Evolutionary conservation across 2,888 invertebrate species (phyloP).

Genomic region (Nomada fucata): DNA sequence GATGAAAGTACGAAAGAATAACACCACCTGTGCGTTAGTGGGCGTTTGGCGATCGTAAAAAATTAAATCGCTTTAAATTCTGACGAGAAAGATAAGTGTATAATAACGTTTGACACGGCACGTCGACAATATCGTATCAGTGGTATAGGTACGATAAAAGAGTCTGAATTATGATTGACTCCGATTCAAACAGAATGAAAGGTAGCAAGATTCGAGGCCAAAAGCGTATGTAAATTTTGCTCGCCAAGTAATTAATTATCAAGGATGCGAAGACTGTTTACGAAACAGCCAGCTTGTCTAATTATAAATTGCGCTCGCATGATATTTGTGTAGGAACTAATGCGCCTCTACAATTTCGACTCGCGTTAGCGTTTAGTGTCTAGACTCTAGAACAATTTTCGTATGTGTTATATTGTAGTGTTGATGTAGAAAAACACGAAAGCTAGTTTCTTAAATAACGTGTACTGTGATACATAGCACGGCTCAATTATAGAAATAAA

Average conservation of each 20-base stretch:
- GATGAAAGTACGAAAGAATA: not conserved
- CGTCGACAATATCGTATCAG: not conserved
- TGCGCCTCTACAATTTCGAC: conserved; percentile 31
- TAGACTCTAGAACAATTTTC: not conserved
- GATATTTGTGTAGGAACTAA: conserved; percentile 37
- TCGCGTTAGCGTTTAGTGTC: not conserved
- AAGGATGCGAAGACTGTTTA: conserved; percentile 55
- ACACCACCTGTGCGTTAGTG: not conserved
- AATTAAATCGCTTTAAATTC: too few species aligned
- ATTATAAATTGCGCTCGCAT: conserved; percentile 46
- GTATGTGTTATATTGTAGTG: not conserved
- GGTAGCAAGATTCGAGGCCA: conserved; percentile 37
- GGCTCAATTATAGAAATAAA: too few species aligned
- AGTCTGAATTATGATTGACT: not conserved
- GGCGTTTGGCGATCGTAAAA: not conserved
- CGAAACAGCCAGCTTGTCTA: conserved; percentile 43
- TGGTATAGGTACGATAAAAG: not conserved
- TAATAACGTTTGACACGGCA: not conserved
- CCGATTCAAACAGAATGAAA: not conserved
- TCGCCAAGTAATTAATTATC: conserved; percentile 59
- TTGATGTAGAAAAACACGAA: not conserved
- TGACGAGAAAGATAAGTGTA: not conserved
- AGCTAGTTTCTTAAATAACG: not conserved
- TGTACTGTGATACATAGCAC: too few species aligned
- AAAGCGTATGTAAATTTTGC: conserved; percentile 33